Evolutionary conservation across 2,888 invertebrate genomes (phyloP).

Genomic region (Meteorus cinctellus): DNA sequence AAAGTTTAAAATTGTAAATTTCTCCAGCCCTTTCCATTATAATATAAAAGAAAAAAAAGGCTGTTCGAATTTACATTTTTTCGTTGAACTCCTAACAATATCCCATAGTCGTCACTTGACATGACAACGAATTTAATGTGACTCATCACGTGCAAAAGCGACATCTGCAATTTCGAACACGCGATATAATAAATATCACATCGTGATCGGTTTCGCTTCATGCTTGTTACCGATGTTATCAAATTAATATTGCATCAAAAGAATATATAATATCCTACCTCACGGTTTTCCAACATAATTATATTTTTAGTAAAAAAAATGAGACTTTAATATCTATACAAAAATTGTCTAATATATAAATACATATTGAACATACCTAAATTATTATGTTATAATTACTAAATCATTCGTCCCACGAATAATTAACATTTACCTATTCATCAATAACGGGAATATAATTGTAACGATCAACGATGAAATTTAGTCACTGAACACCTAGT

Average conservation of each 20-base stretch:
- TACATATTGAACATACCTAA: background rate
- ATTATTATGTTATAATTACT: slow-evolving; percentile 13
- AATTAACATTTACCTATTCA: background rate
- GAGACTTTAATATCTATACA: slow-evolving; percentile 14
- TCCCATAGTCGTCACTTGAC: background rate
- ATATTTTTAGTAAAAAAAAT: slow-evolving; percentile 15
- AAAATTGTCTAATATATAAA: background rate
- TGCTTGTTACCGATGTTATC: slow-evolving; percentile 35
- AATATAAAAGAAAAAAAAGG: too few species aligned
- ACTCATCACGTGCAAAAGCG: slow-evolving; percentile 6
- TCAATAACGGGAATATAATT: background rate
- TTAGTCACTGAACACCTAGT: background rate
- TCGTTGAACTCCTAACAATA: too few species aligned
- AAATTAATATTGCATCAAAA: slow-evolving; percentile 30
- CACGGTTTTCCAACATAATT: slow-evolving; percentile 36
- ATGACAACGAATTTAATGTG: slow-evolving; percentile 26
- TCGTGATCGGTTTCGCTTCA: slow-evolving; percentile 6
- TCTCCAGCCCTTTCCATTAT: too few species aligned
- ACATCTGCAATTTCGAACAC: slow-evolving; percentile 33
- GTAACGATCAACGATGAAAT: background rate
- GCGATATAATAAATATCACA: slow-evolving; percentile 22
- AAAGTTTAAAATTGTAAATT: too few species aligned
- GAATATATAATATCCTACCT: slow-evolving; percentile 24
- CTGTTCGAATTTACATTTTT: too few species aligned
- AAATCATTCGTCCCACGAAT: background rate